Evolutionary conservation across 2,113 vertebrate genomes (phyloP), one percentile per base, ranked within the genome.

Genomic region (Excalfactoria chinensis): DNA sequence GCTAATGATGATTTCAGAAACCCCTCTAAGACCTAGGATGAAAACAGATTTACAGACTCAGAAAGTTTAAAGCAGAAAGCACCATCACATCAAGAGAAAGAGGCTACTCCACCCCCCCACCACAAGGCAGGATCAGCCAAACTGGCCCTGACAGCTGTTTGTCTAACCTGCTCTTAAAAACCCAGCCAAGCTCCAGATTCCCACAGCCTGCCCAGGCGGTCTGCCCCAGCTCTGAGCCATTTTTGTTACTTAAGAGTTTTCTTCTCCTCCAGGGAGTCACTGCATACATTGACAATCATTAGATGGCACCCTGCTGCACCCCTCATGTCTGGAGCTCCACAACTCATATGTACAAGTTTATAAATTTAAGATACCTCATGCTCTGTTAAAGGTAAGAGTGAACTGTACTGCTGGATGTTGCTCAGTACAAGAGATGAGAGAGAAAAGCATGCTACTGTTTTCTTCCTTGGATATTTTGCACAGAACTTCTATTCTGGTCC

Each of bases 1-100:
- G 70, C 63, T 94, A 96, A 94, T 86, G 77, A 90, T 79, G 67
- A 82, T 93, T 89, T 95, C 67, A 63, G 81, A 93, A 95, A 92
- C 70, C 80, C 84, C 13, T 94, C 90, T 90, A 95, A 94, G 81
- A 87, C 70, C 71, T 21, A 69, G 77, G 86, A 94, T 87, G 79
- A 94, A 95, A 86, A 86, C 71, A 93, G 85, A 95, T 89, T 91
- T 95, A 89, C 63, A 89, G 87, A 91, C 64, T 88, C 79, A 63
- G 71, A 83, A 79, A 83, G 46, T 89, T 95, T 93, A 95, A 95
- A 79, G 87, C 63, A 95, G 48, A 85, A 95, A 92, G 89, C 41
- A 91, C 84, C 89, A 74, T 60, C 71, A 69, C 8, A 89, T 32
- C 25, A 60, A 60, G 30, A 32, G 37, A 93, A 85, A 80, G 16